Evolutionary conservation across 2,797 vertebrate species (phyloP).

Genomic region (Notoglanidium macrostoma): DNA sequence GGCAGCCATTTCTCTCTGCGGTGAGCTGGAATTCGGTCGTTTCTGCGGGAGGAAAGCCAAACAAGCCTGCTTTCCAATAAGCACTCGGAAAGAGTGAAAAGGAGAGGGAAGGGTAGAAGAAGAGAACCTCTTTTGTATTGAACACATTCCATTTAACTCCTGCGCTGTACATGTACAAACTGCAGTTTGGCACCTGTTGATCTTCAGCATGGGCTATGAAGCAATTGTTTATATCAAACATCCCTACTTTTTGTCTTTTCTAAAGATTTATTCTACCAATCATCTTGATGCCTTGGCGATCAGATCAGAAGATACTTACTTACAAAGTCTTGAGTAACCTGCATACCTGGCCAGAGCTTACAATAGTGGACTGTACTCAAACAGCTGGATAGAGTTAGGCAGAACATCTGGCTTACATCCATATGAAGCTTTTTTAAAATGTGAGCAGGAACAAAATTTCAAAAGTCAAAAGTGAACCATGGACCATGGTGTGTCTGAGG

Average conservation of each 20-base stretch:
- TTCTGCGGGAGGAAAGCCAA: conserved; percentile 56
- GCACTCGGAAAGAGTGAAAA: conserved; percentile 55
- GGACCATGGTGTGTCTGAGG: conserved; percentile 3
- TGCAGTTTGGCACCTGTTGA: conserved; percentile 35
- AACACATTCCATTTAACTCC: conserved; percentile 25
- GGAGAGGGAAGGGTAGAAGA: conserved; percentile 1
- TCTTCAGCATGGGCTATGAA: background rate
- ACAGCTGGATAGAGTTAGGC: conserved; percentile 68
- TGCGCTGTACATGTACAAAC: conserved; percentile 28
- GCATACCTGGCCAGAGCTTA: conserved; percentile 62
- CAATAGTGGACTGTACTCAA: conserved; percentile 59
- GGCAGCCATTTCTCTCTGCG: conserved; percentile 68
- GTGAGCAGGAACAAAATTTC: conserved; percentile 59
- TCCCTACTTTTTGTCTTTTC: background rate
- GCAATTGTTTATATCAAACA: background rate
- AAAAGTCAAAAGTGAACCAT: conserved; percentile 46
- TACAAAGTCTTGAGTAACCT: conserved; percentile 64
- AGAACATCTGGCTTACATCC: conserved; percentile 67
- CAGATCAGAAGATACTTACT: conserved; percentile 6
- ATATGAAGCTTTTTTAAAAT: conserved; percentile 61
- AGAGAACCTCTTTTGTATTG: conserved; percentile 17
- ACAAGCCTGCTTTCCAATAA: conserved; percentile 62
- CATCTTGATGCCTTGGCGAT: background rate
- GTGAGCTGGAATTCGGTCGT: conserved; percentile 67
- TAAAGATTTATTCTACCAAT: background rate